A percentile compares a stretch with the other conserved stretches of the same genome.
These are phyloP conservation scores for Ciconia boyciana DNA, from an alignment of 2,113 vertebrate genomes.

Conservation along the genomic window DNA sequence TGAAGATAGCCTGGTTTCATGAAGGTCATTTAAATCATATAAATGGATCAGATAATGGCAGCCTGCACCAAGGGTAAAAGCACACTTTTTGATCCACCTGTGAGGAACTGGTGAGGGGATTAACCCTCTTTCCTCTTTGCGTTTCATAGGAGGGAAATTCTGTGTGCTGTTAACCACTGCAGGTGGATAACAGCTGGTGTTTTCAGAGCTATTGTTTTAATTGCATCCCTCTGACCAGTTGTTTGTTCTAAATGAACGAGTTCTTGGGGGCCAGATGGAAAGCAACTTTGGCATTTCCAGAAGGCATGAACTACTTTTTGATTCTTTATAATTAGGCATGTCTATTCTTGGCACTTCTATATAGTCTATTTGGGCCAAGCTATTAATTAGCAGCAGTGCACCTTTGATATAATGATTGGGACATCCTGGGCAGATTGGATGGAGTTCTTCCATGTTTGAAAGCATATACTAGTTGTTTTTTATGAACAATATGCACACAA, in stretches of 20 bases:
- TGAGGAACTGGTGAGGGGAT: background rate
- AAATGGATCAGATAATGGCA: background rate
- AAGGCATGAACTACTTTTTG: background rate
- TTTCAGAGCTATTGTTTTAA: background rate
- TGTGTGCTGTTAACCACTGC: background rate
- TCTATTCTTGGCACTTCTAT: background rate
- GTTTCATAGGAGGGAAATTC: background rate
- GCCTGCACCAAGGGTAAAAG: background rate
- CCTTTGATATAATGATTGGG: background rate
- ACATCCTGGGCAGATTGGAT: background rate
- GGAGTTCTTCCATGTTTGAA: background rate
- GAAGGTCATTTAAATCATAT: background rate
- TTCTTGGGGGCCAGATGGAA: background rate
- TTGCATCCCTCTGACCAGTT: background rate
- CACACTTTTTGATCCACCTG: background rate
- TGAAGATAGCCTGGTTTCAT: background rate
- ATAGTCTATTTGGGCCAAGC: background rate
- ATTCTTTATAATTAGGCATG: background rate
- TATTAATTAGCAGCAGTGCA: background rate
- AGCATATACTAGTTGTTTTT: background rate
- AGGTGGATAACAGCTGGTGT: background rate
- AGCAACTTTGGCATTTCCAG: background rate
- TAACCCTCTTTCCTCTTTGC: background rate
- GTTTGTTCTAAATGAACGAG: background rate
- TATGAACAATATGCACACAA: background rate